phyloP scores from a whole-genome alignment of 2,888 invertebrate genomes.

The Timandra comae region DNA sequence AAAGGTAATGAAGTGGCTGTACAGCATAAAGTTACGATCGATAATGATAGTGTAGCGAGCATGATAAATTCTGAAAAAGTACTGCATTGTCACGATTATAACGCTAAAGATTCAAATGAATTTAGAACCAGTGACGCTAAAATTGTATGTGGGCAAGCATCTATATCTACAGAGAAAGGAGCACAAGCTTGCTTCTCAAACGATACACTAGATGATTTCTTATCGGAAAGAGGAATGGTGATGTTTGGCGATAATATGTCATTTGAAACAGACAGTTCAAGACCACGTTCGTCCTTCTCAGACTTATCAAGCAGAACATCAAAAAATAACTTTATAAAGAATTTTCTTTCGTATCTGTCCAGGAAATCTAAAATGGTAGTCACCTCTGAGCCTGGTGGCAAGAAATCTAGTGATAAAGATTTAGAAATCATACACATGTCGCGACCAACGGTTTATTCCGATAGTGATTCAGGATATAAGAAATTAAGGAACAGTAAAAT shows the following conservation, averaged over 20 bases:
- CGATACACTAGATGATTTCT: conserved; percentile 57
- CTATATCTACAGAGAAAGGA: conserved; percentile 44
- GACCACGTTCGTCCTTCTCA: conserved; percentile 25
- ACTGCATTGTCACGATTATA: conserved; percentile 45
- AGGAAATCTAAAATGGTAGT: conserved; percentile 36
- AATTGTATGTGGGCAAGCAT: too few relatives aligned
- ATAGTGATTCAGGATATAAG: conserved; percentile 30
- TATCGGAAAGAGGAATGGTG: conserved; percentile 49
- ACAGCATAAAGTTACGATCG: conserved; percentile 10
- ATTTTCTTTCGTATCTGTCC: conserved; percentile 40
- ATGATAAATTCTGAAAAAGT: conserved; percentile 40
- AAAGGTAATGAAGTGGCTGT: too few relatives aligned
- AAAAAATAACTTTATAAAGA: conserved; percentile 48
- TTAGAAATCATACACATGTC: conserved; percentile 58
- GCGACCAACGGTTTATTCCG: conserved; percentile 40
- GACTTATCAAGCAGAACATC: conserved; percentile 47
- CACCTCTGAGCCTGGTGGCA: conserved; percentile 46
- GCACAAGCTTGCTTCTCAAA: conserved; percentile 56
- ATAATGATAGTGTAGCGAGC: conserved; percentile 10
- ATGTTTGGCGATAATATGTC: conserved; percentile 43
- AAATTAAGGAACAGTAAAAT: conserved; percentile 25
- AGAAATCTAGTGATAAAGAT: conserved; percentile 32
- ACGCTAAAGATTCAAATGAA: conserved; percentile 21
- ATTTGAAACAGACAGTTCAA: conserved; percentile 27
- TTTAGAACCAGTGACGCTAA: too few relatives aligned